Percentiles rank a stretch among this genome's conserved stretches.
Conservation (phyloP, 64 coral and sea anemone species). For the Stichodactyla helianthus region DNA sequence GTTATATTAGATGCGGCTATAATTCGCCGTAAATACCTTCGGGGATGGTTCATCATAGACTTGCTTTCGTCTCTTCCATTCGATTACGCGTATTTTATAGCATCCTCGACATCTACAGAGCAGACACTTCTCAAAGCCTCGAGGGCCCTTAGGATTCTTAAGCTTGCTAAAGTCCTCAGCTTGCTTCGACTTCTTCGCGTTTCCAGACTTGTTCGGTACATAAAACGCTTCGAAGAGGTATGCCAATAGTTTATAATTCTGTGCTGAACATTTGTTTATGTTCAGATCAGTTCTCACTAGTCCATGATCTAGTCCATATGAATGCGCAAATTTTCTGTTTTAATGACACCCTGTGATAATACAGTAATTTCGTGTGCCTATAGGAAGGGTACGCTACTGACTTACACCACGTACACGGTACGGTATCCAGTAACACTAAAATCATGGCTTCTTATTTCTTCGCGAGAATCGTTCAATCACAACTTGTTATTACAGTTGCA, state of each 20-base stretch:
- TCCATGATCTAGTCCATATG: no score
- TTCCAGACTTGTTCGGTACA: conserved; percentile 90
- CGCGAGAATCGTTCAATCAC: no score
- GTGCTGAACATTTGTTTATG: no score
- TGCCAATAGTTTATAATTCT: neutral
- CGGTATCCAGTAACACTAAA: no score
- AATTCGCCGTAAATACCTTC: conserved; percentile 60
- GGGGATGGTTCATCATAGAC: conserved; percentile 88
- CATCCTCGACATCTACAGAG: conserved; percentile 62
- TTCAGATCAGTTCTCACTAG: no score
- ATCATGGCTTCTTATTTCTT: no score
- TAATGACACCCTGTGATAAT: no score
- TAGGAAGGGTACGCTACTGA: no score
- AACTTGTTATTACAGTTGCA: no score
- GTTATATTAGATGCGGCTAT: conserved; percentile 83
- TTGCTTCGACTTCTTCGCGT: conserved; percentile 82
- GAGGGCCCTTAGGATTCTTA: conserved; percentile 87
- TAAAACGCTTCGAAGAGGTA: conserved; percentile 98
- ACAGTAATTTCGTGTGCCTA: no score
- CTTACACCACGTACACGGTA: no score
- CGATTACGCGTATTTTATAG: conserved; percentile 87
- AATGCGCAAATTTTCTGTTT: no score
- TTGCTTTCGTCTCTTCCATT: conserved; percentile 90
- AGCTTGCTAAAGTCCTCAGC: conserved; percentile 90
- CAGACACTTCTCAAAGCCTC: conserved; percentile 84